Evolutionary conservation across 2,113 vertebrate species (phyloP).

Genomic region (Ptychochromis oligacanthus): DNA sequence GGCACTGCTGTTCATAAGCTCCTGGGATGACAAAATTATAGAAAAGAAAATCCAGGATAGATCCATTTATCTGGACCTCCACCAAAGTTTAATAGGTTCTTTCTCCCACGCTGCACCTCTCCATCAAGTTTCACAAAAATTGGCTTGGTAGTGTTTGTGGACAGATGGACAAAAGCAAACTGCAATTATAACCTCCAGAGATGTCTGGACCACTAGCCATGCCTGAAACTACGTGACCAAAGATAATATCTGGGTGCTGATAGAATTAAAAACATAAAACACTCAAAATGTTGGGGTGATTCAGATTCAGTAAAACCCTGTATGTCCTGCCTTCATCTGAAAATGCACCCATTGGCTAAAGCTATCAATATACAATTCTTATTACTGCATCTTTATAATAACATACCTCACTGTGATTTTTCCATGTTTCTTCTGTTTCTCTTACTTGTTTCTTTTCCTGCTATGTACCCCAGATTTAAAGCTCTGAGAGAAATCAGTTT

Average conservation of each 20-base stretch:
- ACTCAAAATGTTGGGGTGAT: neutral
- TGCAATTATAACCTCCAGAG: too few species aligned
- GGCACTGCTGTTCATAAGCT: neutral
- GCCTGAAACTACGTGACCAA: neutral
- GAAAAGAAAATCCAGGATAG: neutral
- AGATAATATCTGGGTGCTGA: neutral
- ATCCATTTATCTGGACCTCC: neutral
- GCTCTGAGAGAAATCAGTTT: conserved; percentile 7
- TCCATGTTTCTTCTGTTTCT: neutral
- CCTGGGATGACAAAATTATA: neutral
- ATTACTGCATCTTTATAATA: neutral
- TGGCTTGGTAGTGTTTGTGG: neutral
- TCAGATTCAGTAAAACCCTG: neutral
- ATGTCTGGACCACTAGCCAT: neutral
- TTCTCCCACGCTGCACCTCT: neutral
- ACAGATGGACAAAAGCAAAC: neutral
- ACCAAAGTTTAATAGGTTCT: neutral
- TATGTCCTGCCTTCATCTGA: neutral
- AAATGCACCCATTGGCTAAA: neutral
- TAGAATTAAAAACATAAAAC: neutral
- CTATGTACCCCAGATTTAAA: neutral
- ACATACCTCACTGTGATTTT: neutral
- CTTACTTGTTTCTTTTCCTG: neutral
- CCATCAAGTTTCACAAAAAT: neutral
- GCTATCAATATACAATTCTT: neutral